Percentiles rank a stretch among this genome's conserved stretches.
Evolutionary conservation across 2,113 vertebrate species (phyloP).

Genomic region (Periophthalmodon schlosseri): DNA sequence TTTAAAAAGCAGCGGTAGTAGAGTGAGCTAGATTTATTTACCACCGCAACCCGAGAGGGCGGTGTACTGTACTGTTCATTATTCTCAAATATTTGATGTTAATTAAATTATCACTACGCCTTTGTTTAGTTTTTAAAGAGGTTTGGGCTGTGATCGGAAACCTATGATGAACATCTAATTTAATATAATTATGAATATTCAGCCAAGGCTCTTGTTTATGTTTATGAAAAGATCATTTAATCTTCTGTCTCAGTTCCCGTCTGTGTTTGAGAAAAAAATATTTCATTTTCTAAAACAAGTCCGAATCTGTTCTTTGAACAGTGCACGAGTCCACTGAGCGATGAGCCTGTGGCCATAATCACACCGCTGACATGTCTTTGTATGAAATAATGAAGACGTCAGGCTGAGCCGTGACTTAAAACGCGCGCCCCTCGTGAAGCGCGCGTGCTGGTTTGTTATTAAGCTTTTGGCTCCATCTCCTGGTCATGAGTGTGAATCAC

Average conservation of each 20-base stretch:
- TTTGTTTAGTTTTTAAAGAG: not conserved
- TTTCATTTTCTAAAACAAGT: too few species aligned
- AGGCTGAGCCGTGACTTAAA: slow-evolving; percentile 6
- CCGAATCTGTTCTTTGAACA: too few species aligned
- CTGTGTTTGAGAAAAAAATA: too few species aligned
- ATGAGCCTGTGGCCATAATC: too few species aligned
- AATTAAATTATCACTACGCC: too few species aligned
- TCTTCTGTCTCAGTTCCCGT: too few species aligned
- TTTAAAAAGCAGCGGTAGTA: slow-evolving; percentile 7
- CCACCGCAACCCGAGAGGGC: slow-evolving; percentile 11
- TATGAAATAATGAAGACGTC: not conserved
- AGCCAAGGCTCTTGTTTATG: too few species aligned
- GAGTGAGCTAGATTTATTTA: slow-evolving; percentile 35
- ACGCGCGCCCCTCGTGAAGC: not conserved
- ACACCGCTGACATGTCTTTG: not conserved
- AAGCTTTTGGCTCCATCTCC: slow-evolving; percentile 57
- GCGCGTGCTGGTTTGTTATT: not conserved
- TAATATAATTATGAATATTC: not conserved
- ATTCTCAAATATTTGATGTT: not conserved
- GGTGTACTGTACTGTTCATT: not conserved
- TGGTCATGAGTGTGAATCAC: not conserved
- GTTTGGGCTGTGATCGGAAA: too few species aligned
- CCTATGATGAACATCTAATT: not conserved
- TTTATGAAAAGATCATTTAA: too few species aligned
- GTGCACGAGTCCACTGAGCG: too few species aligned